Percentiles rank a stretch among this genome's conserved stretches.
Evolutionary conservation across 2,888 invertebrate species (phyloP).

Genomic region (Agonopterix alstromeriana): DNA sequence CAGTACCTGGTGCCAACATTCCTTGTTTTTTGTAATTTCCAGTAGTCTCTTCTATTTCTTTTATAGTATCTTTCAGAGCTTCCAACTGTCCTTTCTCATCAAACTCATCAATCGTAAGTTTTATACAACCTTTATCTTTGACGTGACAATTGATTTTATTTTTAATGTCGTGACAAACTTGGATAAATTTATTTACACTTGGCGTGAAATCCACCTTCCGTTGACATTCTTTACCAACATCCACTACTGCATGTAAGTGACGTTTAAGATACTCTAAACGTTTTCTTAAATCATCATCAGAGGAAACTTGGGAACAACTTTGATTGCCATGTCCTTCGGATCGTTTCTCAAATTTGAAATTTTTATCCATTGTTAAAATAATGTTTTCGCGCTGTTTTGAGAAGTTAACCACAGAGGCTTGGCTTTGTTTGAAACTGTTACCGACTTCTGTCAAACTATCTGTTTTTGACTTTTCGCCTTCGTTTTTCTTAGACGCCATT

Average conservation of each 20-base stretch:
- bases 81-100: neutral
- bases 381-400: too few relatives aligned
- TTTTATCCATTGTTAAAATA: too few relatives aligned
- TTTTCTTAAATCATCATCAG: neutral
- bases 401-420: too few relatives aligned
- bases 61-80: neutral
- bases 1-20: too few relatives aligned
- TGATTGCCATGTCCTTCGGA: too few relatives aligned
- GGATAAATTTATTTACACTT: neutral
- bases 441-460: too few relatives aligned
- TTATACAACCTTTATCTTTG: neutral
- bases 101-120: neutral
- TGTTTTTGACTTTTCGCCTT: too few relatives aligned
- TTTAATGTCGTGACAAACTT: neutral
- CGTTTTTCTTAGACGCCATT: too few relatives aligned
- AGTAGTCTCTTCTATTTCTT: neutral
- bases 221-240: neutral
- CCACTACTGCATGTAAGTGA: neutral
- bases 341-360: too few relatives aligned
- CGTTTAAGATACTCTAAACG: neutral
- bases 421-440: too few relatives aligned
- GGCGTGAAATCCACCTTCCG: neutral
- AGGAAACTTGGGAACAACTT: too few relatives aligned
- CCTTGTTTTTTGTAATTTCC: neutral
- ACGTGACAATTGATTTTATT: neutral